Evolutionary conservation across 2,113 vertebrate genomes (phyloP).

Genomic region (Xenopus laevis): DNA sequence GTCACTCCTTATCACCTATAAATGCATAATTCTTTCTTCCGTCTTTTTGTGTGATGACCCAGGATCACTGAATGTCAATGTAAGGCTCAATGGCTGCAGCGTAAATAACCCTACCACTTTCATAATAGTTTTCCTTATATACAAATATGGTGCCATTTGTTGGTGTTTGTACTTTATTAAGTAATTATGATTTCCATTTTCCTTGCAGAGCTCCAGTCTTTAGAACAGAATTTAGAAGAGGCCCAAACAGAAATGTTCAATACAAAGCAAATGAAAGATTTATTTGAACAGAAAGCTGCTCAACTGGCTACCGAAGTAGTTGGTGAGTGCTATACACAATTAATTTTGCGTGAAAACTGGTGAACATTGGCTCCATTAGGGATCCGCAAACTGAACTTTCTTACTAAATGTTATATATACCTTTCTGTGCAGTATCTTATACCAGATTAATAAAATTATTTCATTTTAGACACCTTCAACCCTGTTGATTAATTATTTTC

Average conservation of each 20-base stretch:
- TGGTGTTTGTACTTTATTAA: slow-evolving; percentile 1
- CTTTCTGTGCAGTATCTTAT: not conserved
- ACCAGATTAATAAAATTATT: not conserved
- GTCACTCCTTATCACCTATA: no score
- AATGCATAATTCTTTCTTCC: no score
- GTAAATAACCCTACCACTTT: no score
- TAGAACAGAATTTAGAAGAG: slow-evolving; percentile 87
- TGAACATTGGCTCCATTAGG: no score
- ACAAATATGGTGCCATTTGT: not conserved
- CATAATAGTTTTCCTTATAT: no score
- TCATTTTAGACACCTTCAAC: no score
- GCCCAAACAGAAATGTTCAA: slow-evolving; percentile 93
- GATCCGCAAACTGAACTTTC: no score
- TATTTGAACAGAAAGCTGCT: slow-evolving; percentile 97
- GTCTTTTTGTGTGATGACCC: no score
- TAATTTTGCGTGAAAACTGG: no score
- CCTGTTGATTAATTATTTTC: not conserved
- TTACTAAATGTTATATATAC: no score
- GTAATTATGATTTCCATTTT: slow-evolving; percentile 43
- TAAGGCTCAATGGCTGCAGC: no score
- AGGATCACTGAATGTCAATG: no score
- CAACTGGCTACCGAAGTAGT: slow-evolving; percentile 94
- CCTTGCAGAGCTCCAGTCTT: slow-evolving; percentile 69
- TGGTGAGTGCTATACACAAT: slow-evolving; percentile 68
- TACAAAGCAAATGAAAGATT: slow-evolving; percentile 98